Base-by-base conservation (phyloP, 2,797 vertebrate species). In the Phalanger gymnotis region DNA sequence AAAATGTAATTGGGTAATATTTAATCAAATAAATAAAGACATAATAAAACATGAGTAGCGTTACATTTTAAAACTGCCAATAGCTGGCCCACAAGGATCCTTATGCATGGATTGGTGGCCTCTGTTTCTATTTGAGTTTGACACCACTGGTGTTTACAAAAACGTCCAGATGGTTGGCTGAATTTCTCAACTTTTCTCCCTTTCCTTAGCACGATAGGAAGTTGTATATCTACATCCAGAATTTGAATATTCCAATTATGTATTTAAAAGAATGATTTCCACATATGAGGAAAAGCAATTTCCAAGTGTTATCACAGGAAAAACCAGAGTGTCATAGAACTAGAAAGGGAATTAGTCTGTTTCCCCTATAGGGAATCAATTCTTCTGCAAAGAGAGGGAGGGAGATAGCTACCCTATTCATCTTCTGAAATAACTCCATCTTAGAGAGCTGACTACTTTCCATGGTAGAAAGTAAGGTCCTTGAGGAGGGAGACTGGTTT, bases 191-290 rank as follows among this genome's bases (percentile, higher is more conserved):
- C 34, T 73, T 40, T 73, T 73, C 3, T 19, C 66, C 5, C 6
- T 40, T 73, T 73, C 19, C 66, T 73, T 40, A 73, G 6, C 19
- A 40, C 4, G n/a, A 16, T 9, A 73, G 66, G n/a, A 40, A 73
- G n/a, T 73, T 40, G 22, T 53, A 58, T 4, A 31, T 51, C 51
- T 51, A 56, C 31, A 93, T 10, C 34, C 40, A 56, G 92, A 55
- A 1, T 66, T 3, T 93, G 40, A 81, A 94, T 2, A 52, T 87
- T 54, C 28, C 54, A 94, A 19, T 52, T 57, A 87, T 54, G 90
- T 94, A 40, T 87, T 94, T 93, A n/a, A 93, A 94, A 90, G 52
- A 27, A 58, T 89, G 25, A 73, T 40, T 94, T 93, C 94, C 66
- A 91, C 92, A 94, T 92, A 91, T 40, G 54, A 52, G 27, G 34